Percentiles rank a stretch among this genome's conserved stretches.
These are phyloP conservation scores for Spodoptera picta DNA, from an alignment of 2,888 invertebrate genomes.

Conservation along the genomic window DNA sequence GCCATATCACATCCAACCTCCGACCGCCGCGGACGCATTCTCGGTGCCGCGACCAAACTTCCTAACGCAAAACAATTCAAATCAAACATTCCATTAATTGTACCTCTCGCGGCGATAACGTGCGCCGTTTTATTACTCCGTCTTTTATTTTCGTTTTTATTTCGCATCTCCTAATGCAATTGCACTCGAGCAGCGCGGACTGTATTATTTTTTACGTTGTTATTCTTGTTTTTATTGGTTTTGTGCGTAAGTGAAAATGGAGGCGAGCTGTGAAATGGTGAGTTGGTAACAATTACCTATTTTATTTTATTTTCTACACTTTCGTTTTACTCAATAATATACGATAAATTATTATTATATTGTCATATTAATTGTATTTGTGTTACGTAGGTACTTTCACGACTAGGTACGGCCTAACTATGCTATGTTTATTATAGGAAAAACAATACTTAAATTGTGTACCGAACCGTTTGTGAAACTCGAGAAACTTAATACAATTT, in stretches of 20 bases:
- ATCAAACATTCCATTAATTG: slow-evolving; percentile 84
- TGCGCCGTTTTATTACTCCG: slow-evolving; percentile 79
- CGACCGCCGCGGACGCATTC: slow-evolving; percentile 65
- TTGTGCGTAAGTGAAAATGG: slow-evolving; percentile 81
- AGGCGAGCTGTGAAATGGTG: slow-evolving; percentile 73
- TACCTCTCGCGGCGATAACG: slow-evolving; percentile 81
- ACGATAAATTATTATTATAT: background rate
- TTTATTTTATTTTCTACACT: slow-evolving; percentile 26
- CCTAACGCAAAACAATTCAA: slow-evolving; percentile 65
- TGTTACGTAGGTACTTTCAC: background rate
- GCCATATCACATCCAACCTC: slow-evolving; percentile 71
- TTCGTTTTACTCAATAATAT: slow-evolving; percentile 19
- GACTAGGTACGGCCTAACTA: background rate
- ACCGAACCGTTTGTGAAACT: background rate
- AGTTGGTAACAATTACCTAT: slow-evolving; percentile 64
- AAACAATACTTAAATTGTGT: background rate
- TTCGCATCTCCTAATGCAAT: slow-evolving; percentile 84
- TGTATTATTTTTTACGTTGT: slow-evolving; percentile 77
- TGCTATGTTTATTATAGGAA: background rate
- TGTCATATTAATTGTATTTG: background rate
- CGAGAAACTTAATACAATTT: background rate
- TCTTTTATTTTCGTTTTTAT: slow-evolving; percentile 84
- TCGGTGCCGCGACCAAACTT: slow-evolving; percentile 48
- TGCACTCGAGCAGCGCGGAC: slow-evolving; percentile 83
- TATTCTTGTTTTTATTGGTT: slow-evolving; percentile 77